Evolutionary conservation across 2,797 vertebrate species (phyloP).

Genomic region (Novumbra hubbsi): DNA sequence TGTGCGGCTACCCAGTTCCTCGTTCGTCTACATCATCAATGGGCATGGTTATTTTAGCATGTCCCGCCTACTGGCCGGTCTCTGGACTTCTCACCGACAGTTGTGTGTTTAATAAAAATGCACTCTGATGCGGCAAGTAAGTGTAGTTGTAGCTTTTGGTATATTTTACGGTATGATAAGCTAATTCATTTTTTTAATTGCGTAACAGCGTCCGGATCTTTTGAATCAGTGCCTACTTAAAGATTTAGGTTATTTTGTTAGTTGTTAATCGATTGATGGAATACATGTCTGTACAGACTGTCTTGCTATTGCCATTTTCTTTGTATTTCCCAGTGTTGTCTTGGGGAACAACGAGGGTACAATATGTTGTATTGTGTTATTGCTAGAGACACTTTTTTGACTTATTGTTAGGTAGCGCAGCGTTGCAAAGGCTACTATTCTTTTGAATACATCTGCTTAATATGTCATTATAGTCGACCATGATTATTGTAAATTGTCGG

Average conservation of each 20-base stretch:
- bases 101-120: constrained; percentile 97
- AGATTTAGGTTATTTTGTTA: constrained; percentile 40
- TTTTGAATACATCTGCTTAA: constrained; percentile 31
- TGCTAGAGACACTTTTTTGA: constrained; percentile 19
- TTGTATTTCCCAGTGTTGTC: constrained; percentile 71
- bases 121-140: constrained; percentile 99
- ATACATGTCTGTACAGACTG: constrained; percentile 37
- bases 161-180: constrained; percentile 14
- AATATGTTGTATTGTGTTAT: constrained; percentile 39
- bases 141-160: constrained; percentile 67
- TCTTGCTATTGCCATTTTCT: constrained; percentile 60
- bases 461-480: constrained; percentile 37
- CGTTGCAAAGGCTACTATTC: constrained; percentile 27
- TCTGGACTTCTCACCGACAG: constrained; percentile 82
- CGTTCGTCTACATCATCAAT: constrained; percentile 50
- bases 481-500: constrained; percentile 44
- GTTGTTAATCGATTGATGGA: constrained; percentile 15
- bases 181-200: constrained; percentile 7
- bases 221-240: constrained; percentile 30
- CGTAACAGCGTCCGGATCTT: constrained; percentile 11
- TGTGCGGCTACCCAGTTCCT: constrained; percentile 31
- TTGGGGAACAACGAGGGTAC: constrained; percentile 68
- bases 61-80: constrained; percentile 82
- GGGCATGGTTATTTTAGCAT: constrained; percentile 58
- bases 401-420: neutral